Evolutionary conservation across 1,140 invertebrate species (phyloP), one percentile per base, ranked within the genome.

Genomic region (Antheraea pernyi): DNA sequence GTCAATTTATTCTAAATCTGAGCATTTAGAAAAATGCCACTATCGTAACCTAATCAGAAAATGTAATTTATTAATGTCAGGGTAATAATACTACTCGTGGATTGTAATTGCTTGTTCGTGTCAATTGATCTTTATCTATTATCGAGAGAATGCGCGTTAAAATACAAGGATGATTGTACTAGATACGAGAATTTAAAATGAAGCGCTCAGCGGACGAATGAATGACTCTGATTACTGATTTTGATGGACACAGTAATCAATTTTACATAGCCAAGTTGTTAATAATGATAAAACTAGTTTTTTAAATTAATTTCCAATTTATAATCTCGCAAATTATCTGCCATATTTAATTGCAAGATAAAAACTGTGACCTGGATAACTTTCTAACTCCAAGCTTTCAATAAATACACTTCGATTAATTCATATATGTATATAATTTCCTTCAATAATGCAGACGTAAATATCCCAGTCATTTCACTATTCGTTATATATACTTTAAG

Each of bases 81-180:
- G 46, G 46, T 53, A 13, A 53, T 53, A 53, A 53, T 53, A 53
- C 39, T 42, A 11, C 11, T 53, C 5, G 46, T 16, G 13, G 11
- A n/a, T 9, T 53, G 46, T 53, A 53, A 53, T 53, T 53, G 46
- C 46, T 53, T 53, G 46, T 53, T 53, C 46, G 46, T 53, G 46
- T 53, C 46, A 53, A 53, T 53, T 10, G 46, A 53, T 53, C 16
- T 53, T 53, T 53, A 53, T 53, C 46, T 16, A 53, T n/a, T 9
- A 16, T 53, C 13, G 46, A 42, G 46, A 53, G 46, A 53, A 53
- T 16, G 46, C 46, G 16, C 46, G 46, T 53, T 53, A 53, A 53
- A 16, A 53, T 53, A 13, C 46, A 53, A 53, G 46, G 46, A 53
- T 53, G 46, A 53, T 53, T 16, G 10, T 53, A 53, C 5, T 16